phyloP scores from a whole-genome alignment of 2,113 vertebrate species.

The Notechis scutatus region DNA sequence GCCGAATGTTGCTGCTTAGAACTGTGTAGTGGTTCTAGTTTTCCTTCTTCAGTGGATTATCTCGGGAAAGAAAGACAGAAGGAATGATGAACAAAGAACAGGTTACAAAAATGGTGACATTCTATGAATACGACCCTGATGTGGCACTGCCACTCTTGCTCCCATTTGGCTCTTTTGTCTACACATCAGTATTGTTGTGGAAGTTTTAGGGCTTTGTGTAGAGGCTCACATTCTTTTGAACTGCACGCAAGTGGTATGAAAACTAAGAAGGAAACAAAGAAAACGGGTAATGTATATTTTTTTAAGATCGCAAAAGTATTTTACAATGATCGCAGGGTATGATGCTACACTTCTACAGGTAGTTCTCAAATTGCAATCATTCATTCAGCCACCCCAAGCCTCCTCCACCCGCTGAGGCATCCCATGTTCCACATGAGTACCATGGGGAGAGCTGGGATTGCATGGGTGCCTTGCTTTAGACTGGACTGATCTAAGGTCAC shows the following conservation, averaged over 20 bases:
- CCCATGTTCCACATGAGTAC: not conserved
- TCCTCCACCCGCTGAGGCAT: not conserved
- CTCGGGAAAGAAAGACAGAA: not conserved
- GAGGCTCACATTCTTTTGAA: not conserved
- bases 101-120: not conserved
- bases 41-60: not conserved
- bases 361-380: not conserved
- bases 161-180: not conserved
- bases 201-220: not conserved
- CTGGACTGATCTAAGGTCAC: no score
- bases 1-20: not conserved
- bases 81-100: not conserved
- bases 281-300: not conserved
- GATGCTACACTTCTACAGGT: not conserved
- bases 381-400: not conserved
- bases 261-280: not conserved
- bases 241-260: not conserved
- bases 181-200: not conserved
- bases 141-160: not conserved
- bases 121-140: not conserved
- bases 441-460: not conserved
- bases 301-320: not conserved
- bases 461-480: not conserved
- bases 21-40: not conserved
- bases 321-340: not conserved